phyloP scores from a whole-genome alignment of 2,113 vertebrate species.

The Erythrolamprus reginae region DNA sequence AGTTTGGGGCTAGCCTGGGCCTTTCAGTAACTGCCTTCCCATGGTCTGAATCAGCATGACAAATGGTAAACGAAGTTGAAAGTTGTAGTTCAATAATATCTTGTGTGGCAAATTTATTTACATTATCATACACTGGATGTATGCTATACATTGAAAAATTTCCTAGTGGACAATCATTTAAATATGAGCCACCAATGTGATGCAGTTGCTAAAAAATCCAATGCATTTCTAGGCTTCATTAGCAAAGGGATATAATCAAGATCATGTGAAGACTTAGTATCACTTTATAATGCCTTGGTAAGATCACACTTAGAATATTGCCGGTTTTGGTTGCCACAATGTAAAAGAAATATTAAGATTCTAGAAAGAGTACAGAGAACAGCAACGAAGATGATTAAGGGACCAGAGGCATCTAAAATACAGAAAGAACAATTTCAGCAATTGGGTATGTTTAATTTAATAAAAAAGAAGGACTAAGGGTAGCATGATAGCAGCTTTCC shows the following conservation, averaged over 20 bases:
- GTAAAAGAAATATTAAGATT: not conserved
- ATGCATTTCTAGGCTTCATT: not conserved
- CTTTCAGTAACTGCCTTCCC: not conserved
- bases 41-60: not conserved
- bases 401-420: not conserved
- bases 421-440: not conserved
- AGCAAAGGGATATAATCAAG: not conserved
- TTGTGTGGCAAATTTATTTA: not conserved
- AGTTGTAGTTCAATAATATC: not conserved
- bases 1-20: not conserved
- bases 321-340: not conserved
- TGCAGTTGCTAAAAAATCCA: not conserved
- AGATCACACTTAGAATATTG: not conserved
- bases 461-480: not conserved
- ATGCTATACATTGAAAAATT: not conserved
- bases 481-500: not conserved
- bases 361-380: not conserved
- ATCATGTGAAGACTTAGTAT: not conserved
- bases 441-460: not conserved
- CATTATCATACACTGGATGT: not conserved
- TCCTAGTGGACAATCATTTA: not conserved
- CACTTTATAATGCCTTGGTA: not conserved
- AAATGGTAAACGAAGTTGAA: not conserved
- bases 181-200: not conserved
- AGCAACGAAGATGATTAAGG: not conserved